These are phyloP conservation scores for Drosophila asahinai DNA, from an alignment of 1,140 invertebrate genomes.

Conservation along the genomic window DNA sequence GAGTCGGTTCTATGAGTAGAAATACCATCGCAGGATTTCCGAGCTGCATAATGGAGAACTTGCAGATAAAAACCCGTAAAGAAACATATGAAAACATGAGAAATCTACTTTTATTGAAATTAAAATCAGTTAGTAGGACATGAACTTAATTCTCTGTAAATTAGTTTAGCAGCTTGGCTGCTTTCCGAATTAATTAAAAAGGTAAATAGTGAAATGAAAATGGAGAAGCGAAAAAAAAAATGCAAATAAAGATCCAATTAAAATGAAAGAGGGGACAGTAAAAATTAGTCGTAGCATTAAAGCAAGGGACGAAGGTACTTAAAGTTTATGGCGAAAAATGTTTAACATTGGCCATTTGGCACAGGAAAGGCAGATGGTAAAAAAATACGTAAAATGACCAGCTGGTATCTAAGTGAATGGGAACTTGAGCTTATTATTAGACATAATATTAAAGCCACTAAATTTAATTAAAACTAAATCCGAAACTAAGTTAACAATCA, in stretches of 20 bases:
- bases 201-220: conserved; percentile 16
- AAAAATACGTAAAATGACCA: neutral
- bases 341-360: neutral
- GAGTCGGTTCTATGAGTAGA: neutral
- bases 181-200: conserved; percentile 10
- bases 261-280: neutral
- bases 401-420: neutral
- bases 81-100: neutral
- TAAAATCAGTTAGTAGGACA: neutral
- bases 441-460: neutral
- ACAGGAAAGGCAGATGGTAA: neutral
- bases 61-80: neutral
- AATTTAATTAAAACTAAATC: neutral
- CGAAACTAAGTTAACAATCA: no score
- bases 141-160: neutral
- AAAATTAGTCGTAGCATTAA: conserved; percentile 12
- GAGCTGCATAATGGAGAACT: neutral
- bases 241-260: neutral
- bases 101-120: neutral
- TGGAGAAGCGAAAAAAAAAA: neutral
- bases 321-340: neutral
- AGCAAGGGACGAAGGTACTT: neutral
- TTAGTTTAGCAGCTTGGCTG: conserved; percentile 7
- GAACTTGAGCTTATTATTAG: no score
- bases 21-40: neutral